Evolutionary conservation across 2,888 invertebrate genomes (phyloP), one percentile per base, ranked within the genome.

Genomic region (Catocala nupta): DNA sequence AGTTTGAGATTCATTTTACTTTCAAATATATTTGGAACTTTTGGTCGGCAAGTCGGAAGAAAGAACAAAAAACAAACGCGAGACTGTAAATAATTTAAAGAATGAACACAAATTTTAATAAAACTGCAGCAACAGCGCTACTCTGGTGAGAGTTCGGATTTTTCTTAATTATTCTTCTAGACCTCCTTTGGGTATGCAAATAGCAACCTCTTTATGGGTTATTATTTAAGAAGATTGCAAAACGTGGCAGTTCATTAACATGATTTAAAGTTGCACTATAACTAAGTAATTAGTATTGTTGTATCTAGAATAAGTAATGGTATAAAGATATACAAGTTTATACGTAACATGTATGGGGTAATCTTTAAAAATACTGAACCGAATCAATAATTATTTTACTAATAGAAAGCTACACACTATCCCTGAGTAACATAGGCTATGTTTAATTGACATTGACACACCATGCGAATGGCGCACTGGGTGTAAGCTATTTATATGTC

Each of bases 171-270:
- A 72, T 59, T 59, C 61, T 74, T 59, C 71, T 58, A 54, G 47
- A 59, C 63, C 48, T 13, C 67, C 67, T 70, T 59, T 50, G 75
- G 63, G 74, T 59, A 48, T 63, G 66, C 75, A 70, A 67, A 70
- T 70, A 72, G 56, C 71, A 70, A n/a, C 67, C 71, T 71, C 71
- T 70, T 71, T 71, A 74, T 62, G 56, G 61, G 61, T 61, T 70
- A 49, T 49, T 49, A 70, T 70, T 63, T 59, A 65, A 69, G 36
- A 45, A 56, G 49, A 49, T 56, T 50, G 47, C 64, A 59, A 59
- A 54, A 59, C 16, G 45, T 45, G 39, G 54, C 55, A 43, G 36
- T 39, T 39, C 8, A 6, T 39, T 7, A 39, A 39, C 9, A 39
- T 39, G 36, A 39, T 39, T 3, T 8, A 39, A 39, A 39, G 36